phyloP scores from a whole-genome alignment of 2,113 vertebrate species.

The Calyptommatus sinebrachiatus region DNA sequence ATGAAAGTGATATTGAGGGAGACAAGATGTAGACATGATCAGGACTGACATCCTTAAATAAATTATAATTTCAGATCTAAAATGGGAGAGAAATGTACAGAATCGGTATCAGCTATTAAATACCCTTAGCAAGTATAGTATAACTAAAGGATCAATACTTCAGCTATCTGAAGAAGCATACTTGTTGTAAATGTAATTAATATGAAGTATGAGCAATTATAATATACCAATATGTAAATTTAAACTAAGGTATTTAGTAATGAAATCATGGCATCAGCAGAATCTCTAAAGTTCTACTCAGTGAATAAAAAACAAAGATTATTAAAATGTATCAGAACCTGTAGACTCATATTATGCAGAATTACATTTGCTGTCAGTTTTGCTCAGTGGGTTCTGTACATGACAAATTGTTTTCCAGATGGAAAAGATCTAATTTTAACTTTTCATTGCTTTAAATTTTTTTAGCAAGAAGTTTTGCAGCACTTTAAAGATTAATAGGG shows the following conservation, averaged over 20 bases:
- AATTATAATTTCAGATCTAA: neutral
- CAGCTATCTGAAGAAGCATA: neutral
- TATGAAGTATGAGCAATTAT: neutral
- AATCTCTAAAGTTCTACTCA: neutral
- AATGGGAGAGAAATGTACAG: neutral
- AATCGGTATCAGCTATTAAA: neutral
- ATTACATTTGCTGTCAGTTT: neutral
- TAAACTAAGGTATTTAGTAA: neutral
- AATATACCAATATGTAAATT: no score
- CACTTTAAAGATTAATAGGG: no score
- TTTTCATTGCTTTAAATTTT: neutral
- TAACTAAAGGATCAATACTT: neutral
- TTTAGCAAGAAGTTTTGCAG: neutral
- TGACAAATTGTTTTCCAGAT: neutral
- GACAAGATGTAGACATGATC: no score
- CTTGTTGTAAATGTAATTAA: neutral
- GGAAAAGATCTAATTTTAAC: neutral
- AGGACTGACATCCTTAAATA: neutral
- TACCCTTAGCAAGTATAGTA: neutral
- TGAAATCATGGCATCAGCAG: neutral
- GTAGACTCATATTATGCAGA: neutral
- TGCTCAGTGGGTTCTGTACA: neutral
- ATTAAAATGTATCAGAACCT: neutral
- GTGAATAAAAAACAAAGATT: neutral
- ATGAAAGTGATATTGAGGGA: no score